phyloP scores from a whole-genome alignment of 2,113 vertebrate species.

The Scomber japonicus region DNA sequence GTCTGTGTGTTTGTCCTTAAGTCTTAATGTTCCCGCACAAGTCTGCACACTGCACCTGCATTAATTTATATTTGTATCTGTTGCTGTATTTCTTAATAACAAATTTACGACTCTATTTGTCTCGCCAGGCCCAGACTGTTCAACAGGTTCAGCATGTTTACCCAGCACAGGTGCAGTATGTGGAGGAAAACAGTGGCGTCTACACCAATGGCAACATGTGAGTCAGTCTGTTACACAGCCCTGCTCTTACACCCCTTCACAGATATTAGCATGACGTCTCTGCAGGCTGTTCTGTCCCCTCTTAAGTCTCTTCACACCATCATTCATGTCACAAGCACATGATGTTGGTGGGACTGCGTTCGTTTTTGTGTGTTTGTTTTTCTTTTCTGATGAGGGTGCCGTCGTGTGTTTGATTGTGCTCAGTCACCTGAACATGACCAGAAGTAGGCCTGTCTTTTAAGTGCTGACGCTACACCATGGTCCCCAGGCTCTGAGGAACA shows the following conservation, averaged over 20 bases:
- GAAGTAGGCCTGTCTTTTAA: slow-evolving; percentile 63
- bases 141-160: slow-evolving; percentile 95
- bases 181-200: slow-evolving; percentile 94
- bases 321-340: slow-evolving; percentile 78
- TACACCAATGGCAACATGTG: slow-evolving; percentile 98
- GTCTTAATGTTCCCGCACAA: neutral
- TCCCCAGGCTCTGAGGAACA: slow-evolving; percentile 35
- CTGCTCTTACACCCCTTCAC: slow-evolving; percentile 41
- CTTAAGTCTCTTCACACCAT: slow-evolving; percentile 56
- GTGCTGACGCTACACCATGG: slow-evolving; percentile 36
- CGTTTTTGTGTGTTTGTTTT: slow-evolving; percentile 15
- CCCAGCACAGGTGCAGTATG: slow-evolving; percentile 96
- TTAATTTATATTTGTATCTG: slow-evolving; percentile 4
- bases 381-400: slow-evolving; percentile 16
- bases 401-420: slow-evolving; percentile 44
- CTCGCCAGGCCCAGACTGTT: slow-evolving; percentile 88
- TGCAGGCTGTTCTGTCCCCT: slow-evolving; percentile 55
- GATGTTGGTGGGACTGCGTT: slow-evolving; percentile 49
- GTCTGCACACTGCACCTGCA: neutral
- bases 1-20: neutral
- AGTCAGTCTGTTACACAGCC: slow-evolving; percentile 74
- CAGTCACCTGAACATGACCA: slow-evolving; percentile 82
- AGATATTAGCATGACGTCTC: slow-evolving; percentile 49
- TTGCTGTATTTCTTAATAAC: neutral
- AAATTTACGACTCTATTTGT: slow-evolving; percentile 37